A percentile compares a stretch with the other conserved stretches of the same genome.
phyloP scores from a whole-genome alignment of 2,888 invertebrate species.

The Clostera curtula region DNA sequence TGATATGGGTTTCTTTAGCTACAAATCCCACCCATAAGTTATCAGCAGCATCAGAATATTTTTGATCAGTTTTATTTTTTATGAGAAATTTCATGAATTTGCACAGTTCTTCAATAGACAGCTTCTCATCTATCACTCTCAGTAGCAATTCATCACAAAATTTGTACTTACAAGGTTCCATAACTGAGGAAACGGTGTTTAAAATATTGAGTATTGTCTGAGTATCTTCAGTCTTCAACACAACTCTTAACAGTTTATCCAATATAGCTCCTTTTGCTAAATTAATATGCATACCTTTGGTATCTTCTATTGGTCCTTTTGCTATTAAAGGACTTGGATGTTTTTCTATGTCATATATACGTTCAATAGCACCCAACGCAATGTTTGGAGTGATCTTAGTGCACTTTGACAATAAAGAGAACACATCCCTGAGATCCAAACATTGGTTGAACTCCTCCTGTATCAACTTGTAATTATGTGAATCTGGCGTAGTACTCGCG shows the following conservation, averaged over 20 bases:
- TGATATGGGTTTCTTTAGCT: slow-evolving; percentile 72
- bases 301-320: too few relatives aligned
- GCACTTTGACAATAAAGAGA: slow-evolving; percentile 62
- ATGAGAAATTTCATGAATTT: slow-evolving; percentile 72
- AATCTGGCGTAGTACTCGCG: slow-evolving; percentile 31
- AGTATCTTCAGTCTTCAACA: slow-evolving; percentile 63
- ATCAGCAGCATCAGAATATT: slow-evolving; percentile 73
- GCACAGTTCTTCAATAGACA: slow-evolving; percentile 76
- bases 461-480: slow-evolving; percentile 51
- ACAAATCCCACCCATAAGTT: slow-evolving; percentile 80
- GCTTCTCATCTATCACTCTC: slow-evolving; percentile 75
- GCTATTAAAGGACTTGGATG: slow-evolving; percentile 28
- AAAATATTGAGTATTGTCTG: slow-evolving; percentile 60
- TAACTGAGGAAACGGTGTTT: slow-evolving; percentile 48
- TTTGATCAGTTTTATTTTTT: slow-evolving; percentile 54
- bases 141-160: slow-evolving; percentile 78
- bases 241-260: slow-evolving; percentile 58
- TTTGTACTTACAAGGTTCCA: slow-evolving; percentile 62
- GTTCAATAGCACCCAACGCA: slow-evolving; percentile 65
- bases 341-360: slow-evolving; percentile 60
- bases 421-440: slow-evolving; percentile 55
- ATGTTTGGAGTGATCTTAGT: slow-evolving; percentile 68
- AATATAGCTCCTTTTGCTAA: slow-evolving; percentile 63
- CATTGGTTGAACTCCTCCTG: slow-evolving; percentile 65
- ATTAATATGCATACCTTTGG: slow-evolving; percentile 39